A percentile compares a stretch with the other conserved stretches of the same genome.
phyloP scores from a whole-genome alignment of 2,797 vertebrate species.

The Gila robusta region DNA sequence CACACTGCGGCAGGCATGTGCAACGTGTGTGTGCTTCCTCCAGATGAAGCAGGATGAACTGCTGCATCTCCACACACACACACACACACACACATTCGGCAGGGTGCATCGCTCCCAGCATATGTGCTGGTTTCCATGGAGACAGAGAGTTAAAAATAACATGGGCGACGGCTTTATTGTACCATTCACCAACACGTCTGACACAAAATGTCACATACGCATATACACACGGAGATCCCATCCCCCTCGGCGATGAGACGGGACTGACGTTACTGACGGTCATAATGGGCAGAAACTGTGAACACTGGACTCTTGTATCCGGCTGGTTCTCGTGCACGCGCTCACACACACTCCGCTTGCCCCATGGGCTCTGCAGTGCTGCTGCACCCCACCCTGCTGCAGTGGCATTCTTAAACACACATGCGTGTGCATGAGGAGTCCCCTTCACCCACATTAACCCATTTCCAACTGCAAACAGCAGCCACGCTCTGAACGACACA shows the following conservation, averaged over 20 bases:
- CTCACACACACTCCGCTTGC: constrained; percentile 35
- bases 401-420: constrained; percentile 57
- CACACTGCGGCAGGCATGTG: constrained; percentile 48
- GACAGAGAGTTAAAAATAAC: constrained; percentile 87
- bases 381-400: constrained; percentile 65
- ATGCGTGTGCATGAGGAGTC: constrained; percentile 34
- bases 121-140: constrained; percentile 84
- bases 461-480: constrained; percentile 23
- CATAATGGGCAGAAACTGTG: constrained; percentile 39
- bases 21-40: constrained; percentile 35
- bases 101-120: constrained; percentile 74
- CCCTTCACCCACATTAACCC: constrained; percentile 42
- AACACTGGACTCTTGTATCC: constrained; percentile 20
- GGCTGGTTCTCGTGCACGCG: background rate
- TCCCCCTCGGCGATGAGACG: constrained; percentile 48
- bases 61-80: constrained; percentile 54
- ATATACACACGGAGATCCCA: constrained; percentile 46
- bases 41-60: constrained; percentile 55
- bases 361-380: constrained; percentile 63
- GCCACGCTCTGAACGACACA: background rate
- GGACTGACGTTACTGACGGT: constrained; percentile 48
- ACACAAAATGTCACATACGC: constrained; percentile 62
- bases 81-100: constrained; percentile 65
- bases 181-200: constrained; percentile 80
- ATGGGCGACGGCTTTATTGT: constrained; percentile 83